phyloP scores from a whole-genome alignment of 92 coral and sea anemone genomes.

The Siderastrea siderea region DNA sequence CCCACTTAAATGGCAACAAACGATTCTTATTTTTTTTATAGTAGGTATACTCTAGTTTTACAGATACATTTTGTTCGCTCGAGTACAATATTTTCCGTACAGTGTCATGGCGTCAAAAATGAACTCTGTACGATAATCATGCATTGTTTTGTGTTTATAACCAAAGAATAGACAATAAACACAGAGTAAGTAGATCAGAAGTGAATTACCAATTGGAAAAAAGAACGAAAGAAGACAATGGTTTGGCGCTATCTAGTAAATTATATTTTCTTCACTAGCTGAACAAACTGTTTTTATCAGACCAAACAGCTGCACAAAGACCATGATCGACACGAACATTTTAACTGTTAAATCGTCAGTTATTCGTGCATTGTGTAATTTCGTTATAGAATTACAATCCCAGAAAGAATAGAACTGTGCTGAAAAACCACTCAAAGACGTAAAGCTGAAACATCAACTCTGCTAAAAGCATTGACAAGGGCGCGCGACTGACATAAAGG shows the following conservation, averaged over 20 bases:
- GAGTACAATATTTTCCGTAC: background rate
- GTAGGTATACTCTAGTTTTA: background rate
- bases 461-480: background rate
- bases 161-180: slow-evolving; percentile 13
- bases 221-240: slow-evolving; percentile 24
- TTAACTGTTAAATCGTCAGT: slow-evolving; percentile 67
- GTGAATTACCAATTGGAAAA: slow-evolving; percentile 40
- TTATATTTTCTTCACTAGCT: slow-evolving; percentile 48
- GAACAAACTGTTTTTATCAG: slow-evolving; percentile 59
- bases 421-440: background rate
- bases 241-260: slow-evolving; percentile 49
- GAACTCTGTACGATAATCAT: slow-evolving; percentile 12
- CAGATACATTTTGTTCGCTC: background rate
- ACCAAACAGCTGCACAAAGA: slow-evolving; percentile 71
- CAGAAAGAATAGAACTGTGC: slow-evolving; percentile 3
- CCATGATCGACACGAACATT: slow-evolving; percentile 61
- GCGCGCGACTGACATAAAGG: background rate
- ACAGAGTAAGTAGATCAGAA: slow-evolving; percentile 11
- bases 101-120: slow-evolving; percentile 13
- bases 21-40: background rate
- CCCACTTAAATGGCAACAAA: background rate
- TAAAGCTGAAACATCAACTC: slow-evolving; percentile 31
- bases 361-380: slow-evolving; percentile 60
- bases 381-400: slow-evolving; percentile 49
- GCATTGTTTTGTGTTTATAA: slow-evolving; percentile 22